phyloP scores from a whole-genome alignment of 2,888 invertebrate genomes.

The Siphlonurus alternatus region DNA sequence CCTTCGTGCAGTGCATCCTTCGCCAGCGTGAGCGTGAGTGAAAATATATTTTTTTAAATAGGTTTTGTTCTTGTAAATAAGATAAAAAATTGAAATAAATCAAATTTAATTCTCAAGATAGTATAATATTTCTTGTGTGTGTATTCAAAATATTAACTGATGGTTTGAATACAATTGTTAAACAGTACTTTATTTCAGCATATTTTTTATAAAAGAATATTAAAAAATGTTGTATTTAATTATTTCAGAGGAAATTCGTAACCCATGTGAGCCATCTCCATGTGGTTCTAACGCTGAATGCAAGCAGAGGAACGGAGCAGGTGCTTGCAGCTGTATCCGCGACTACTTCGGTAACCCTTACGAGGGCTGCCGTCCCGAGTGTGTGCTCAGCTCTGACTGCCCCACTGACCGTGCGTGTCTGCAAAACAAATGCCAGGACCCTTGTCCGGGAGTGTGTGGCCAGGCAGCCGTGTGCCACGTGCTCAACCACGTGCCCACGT shows the following conservation, averaged over 20 bases:
- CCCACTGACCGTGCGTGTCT: slow-evolving; percentile 35
- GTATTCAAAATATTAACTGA: neutral
- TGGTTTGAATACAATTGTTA: neutral
- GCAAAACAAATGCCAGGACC: slow-evolving; percentile 37
- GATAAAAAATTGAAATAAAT: too few relatives aligned
- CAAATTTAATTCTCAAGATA: neutral
- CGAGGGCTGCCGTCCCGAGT: slow-evolving; percentile 39
- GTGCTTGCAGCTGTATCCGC: slow-evolving; percentile 61
- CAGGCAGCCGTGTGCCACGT: slow-evolving; percentile 27
- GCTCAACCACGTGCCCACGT: slow-evolving; percentile 23
- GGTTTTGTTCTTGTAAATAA: neutral
- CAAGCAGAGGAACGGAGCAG: slow-evolving; percentile 54
- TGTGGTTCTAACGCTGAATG: slow-evolving; percentile 35
- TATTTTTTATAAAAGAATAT: too few relatives aligned
- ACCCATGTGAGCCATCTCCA: slow-evolving; percentile 68
- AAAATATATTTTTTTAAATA: neutral
- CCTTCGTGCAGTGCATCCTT: slow-evolving; percentile 57
- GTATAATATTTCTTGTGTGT: neutral
- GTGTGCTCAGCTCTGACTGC: slow-evolving; percentile 37
- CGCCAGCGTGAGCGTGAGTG: slow-evolving; percentile 31
- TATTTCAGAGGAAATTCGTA: slow-evolving; percentile 23
- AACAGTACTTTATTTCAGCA: neutral
- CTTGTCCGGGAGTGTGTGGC: slow-evolving; percentile 38
- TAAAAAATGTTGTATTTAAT: neutral
- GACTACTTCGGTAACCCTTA: slow-evolving; percentile 62